Conservation (phyloP, 2,113 vertebrate genomes). For the Bettongia penicillata region DNA sequence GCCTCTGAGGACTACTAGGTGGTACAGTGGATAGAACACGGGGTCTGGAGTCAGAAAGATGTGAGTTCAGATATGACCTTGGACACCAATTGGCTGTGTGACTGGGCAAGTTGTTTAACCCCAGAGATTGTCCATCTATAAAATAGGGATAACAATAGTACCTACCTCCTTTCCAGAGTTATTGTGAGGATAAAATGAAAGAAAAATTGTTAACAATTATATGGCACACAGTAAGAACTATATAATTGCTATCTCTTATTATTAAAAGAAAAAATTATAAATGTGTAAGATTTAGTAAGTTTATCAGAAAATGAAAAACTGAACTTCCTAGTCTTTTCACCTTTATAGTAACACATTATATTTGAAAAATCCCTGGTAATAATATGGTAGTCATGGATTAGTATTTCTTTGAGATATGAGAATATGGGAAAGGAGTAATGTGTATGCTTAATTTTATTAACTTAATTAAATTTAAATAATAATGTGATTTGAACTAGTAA, state of each 20-base stretch:
- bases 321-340: neutral
- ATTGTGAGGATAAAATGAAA: neutral
- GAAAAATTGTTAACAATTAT: neutral
- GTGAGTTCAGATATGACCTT: neutral
- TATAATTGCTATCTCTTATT: neutral
- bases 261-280: neutral
- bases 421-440: neutral
- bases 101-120: neutral
- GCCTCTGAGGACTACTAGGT: neutral
- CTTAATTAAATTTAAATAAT: neutral
- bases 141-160: neutral
- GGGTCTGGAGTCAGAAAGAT: neutral
- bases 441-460: neutral
- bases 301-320: neutral
- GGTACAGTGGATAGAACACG: neutral
- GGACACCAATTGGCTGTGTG: neutral
- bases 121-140: neutral
- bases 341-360: neutral
- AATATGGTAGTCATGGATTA: neutral
- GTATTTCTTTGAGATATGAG: neutral
- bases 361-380: neutral
- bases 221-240: neutral
- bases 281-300: neutral
- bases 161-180: neutral
- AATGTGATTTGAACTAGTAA: neutral